phyloP scores from a whole-genome alignment of 2,113 vertebrate genomes.

The Podarcis cretensis region DNA sequence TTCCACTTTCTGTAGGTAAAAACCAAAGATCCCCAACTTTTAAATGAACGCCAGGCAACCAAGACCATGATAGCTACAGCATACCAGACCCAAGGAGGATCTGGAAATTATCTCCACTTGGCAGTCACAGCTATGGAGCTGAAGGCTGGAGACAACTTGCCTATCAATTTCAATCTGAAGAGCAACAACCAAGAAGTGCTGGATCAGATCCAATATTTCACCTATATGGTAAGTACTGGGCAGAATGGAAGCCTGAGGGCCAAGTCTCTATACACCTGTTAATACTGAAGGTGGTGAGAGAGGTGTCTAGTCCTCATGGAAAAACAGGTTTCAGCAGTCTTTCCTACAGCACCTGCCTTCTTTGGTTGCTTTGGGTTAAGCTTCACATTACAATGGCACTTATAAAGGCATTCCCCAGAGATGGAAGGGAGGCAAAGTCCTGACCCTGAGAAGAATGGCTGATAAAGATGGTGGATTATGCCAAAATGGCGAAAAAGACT shows the following conservation, averaged over 20 bases:
- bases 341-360: neutral
- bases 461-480: too few relatives aligned
- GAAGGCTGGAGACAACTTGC: slow-evolving; percentile 64
- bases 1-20: slow-evolving; percentile 67
- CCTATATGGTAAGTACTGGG: slow-evolving; percentile 74
- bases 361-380: neutral
- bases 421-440: too few relatives aligned
- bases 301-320: neutral
- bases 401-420: neutral
- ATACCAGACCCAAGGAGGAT: slow-evolving; percentile 52
- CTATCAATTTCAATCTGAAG: slow-evolving; percentile 72
- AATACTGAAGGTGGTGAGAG: neutral
- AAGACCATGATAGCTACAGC: slow-evolving; percentile 56
- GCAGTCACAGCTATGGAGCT: slow-evolving; percentile 29
- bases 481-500: too few relatives aligned
- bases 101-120: slow-evolving; percentile 83
- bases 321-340: neutral
- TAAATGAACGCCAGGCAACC: slow-evolving; percentile 73
- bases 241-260: neutral
- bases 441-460: too few relatives aligned
- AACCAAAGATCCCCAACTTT: slow-evolving; percentile 69
- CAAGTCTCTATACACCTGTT: neutral
- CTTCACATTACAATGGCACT: neutral
- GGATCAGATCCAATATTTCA: slow-evolving; percentile 55
- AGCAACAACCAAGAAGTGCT: accelerated